These are phyloP conservation scores for Lepidochitona cinerea DNA, from an alignment of 2,888 invertebrate species.

Conservation along the genomic window DNA sequence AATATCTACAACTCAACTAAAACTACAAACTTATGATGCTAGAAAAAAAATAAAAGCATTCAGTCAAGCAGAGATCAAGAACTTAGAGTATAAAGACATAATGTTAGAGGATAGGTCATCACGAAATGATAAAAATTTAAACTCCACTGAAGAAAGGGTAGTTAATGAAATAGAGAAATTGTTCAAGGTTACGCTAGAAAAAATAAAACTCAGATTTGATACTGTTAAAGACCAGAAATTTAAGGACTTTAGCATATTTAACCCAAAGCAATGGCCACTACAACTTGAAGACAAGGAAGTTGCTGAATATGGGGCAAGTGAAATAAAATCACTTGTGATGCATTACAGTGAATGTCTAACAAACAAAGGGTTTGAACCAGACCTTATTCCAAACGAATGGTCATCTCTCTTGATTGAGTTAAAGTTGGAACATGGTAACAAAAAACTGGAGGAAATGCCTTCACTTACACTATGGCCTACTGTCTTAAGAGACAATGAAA, in stretches of 20 bases:
- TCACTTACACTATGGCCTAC: background rate
- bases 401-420: background rate
- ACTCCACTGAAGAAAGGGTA: background rate
- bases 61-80: background rate
- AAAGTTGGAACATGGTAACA: background rate
- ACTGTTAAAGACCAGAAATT: background rate
- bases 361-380: background rate
- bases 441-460: background rate
- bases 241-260: background rate
- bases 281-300: background rate
- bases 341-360: background rate
- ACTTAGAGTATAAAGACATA: background rate
- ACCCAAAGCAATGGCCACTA: background rate
- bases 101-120: background rate
- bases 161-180: background rate
- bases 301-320: background rate
- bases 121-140: too few relatives aligned
- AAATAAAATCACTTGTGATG: background rate
- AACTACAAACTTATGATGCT: background rate
- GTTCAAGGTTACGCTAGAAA: background rate
- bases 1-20: background rate
- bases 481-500: background rate
- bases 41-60: background rate
- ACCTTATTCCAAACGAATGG: background rate
- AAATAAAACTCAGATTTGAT: background rate